Evolutionary conservation across 2,113 vertebrate genomes (phyloP), one percentile per base, ranked within the genome.

Genomic region (Brevimyrus niger): DNA sequence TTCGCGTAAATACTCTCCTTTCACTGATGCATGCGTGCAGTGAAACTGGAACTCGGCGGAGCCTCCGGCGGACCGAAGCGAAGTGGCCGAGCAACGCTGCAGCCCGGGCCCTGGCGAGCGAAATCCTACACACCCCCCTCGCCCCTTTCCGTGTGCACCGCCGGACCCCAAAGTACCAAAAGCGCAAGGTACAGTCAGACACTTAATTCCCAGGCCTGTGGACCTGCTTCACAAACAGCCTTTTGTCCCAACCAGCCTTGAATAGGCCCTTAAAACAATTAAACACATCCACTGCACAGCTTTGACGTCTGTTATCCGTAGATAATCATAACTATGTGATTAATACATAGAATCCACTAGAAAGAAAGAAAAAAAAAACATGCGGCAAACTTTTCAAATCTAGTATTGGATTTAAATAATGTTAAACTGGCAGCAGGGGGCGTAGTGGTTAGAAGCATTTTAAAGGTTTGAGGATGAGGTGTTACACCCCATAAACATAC

Each of bases 1-100:
- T 42, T 89, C 90, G 44, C 87, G 5, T 91, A 85, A 88, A 76
- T 61, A 69, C n/a, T 47, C 17, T 55, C 19, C 46, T 87, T 87
- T 53, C 11, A 46, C 58, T 38, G 88, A 82, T 76, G n/a, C 69
- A 51, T 80, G 19, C 7, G 11, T n/a, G 19, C 82, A n/a, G 23
- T 84, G 44, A 47, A 84, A 84, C 82, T 47, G 17, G 82, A 46
- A 87, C 65, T 17, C 82, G 35, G 76, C 55, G 48, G 90, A 90
- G 42, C 86, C 42, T 38, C 47, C 47, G 44, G 19, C 38, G 8
- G 80, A 84, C 35, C 38, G 61, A 55, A 82, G 84, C 90, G 55
- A 9, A 73, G 50, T 15, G 27, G 88, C 83, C 31, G 58, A 89
- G 86, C 88, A 82, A 53, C 48, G 9, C 61, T 69, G 76, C 83